Base-by-base conservation (phyloP, 2,888 invertebrate genomes). In the Seira ritae region DNA sequence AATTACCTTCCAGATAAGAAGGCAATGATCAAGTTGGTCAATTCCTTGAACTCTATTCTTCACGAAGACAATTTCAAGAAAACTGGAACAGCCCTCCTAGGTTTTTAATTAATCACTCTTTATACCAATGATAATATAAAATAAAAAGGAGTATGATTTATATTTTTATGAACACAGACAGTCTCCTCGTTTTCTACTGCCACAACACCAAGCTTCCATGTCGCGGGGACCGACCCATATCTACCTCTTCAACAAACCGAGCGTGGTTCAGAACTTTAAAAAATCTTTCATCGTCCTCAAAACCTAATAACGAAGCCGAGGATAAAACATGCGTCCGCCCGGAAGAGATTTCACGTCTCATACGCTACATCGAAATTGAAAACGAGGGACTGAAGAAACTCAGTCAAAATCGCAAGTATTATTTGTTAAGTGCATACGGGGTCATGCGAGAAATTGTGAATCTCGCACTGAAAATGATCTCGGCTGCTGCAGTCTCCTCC, bases 121-220 rank as follows among this genome's bases (percentile, higher is more conserved):
- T n/a, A n/a, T n/a, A n/a, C n/a, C n/a, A n/a, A n/a, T n/a, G n/a
- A n/a, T n/a, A n/a, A n/a, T n/a, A n/a, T n/a, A n/a, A n/a, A n/a
- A n/a, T n/a, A n/a, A n/a, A n/a, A n/a, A n/a, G n/a, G n/a, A n/a
- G n/a, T n/a, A n/a, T n/a, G n/a, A n/a, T n/a, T n/a, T n/a, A n/a
- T n/a, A n/a, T n/a, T n/a, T n/a, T n/a, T n/a, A n/a, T n/a, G n/a
- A n/a, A n/a, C n/a, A n/a, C n/a, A n/a, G n/a, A n/a, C n/a, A n/a
- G n/a, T 31, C 91, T 97, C 6, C 91, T 97, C 62, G 95, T 96
- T 0, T 96, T 96, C 90, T 93, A 95, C 81, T 98, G 98, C 89
- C 98, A 98, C 90, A 94, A 95, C 73, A 94, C 94, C 0, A 93
- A 94, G 0, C 90, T 97, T 65, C 97, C 97, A 0, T 97, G 97